Base-by-base conservation (phyloP, 2,797 vertebrate species). In the Carduelis carduelis region DNA sequence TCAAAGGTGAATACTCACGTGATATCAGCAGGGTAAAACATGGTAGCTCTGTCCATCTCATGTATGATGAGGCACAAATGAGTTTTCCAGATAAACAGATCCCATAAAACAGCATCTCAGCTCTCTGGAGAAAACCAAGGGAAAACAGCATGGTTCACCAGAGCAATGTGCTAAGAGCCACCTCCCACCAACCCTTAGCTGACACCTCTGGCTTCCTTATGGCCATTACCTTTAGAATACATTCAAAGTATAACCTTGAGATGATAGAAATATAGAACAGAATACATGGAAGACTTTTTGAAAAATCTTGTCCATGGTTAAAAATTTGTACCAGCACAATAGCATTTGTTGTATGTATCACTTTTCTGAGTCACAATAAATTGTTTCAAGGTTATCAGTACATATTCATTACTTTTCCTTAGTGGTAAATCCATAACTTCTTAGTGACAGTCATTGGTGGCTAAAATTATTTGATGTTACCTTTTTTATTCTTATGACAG, bases 151-250 rank as follows among this genome's bases (percentile, higher is more conserved):
- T 26, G 11, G 53, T 20, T 12, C 18, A 70, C 17, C 32, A 65
- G 11, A 12, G 4, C 24, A 80, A n/a, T 0, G 0, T 34, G 18
- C 35, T 69, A 35, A 49, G 7, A 56, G 16, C 27, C 63, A n/a
- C 5, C 8, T 61, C 27, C 26, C 19, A 44, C 20, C 27, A 26
- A 11, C 17, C 12, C 16, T 68, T 34, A 28, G 35, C 16, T 44
- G 41, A 47, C 26, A 16, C 18, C 19, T 52, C 14, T 71, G n/a
- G 4, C 60, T 78, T 61, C 35, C 27, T 69, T 41, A 34, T 5
- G 2, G 10, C 14, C 21, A 43, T 19, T 43, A 39, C 13, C 39
- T 70, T 34, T 18, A 84, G 12, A 72, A 47, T 26, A 5, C 8
- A 46, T 61, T 75, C 1, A 0, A 81, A 56, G 17, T 22, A 46